Conservation (phyloP, 2,888 invertebrate genomes). For the Syritta pipiens region DNA sequence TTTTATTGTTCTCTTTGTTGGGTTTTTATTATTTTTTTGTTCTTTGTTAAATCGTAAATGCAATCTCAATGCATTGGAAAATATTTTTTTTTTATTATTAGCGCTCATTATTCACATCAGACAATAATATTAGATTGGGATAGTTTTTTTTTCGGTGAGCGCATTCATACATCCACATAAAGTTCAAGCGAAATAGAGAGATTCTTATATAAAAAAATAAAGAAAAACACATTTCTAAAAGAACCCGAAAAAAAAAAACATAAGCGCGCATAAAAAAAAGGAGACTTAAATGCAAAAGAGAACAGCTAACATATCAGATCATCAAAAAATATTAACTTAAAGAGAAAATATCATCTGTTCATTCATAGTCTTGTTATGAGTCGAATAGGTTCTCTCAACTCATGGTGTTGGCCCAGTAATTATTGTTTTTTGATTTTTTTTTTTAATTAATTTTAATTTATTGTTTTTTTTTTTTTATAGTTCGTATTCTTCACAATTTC, state of each 20-base stretch:
- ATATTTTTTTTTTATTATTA: neutral
- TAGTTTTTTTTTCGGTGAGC: neutral
- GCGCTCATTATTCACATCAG: neutral
- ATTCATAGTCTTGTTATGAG: neutral
- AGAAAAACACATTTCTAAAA: neutral
- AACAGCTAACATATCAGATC: slow-evolving; percentile 3
- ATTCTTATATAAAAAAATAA: neutral
- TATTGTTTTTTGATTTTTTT: slow-evolving; percentile 7
- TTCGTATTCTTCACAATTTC: slow-evolving; percentile 44
- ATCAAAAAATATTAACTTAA: slow-evolving; percentile 2
- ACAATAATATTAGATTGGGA: neutral
- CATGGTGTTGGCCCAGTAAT: neutral
- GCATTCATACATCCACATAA: neutral
- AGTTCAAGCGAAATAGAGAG: neutral
- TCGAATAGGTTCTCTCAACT: no score
- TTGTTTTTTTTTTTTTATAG: slow-evolving; percentile 5
- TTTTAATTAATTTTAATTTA: neutral
- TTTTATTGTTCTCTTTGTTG: neutral
- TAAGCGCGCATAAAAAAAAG: neutral
- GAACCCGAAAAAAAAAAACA: neutral
- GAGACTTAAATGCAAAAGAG: slow-evolving; percentile 43
- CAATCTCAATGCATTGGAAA: neutral
- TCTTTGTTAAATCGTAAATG: neutral
- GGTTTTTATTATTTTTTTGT: neutral
- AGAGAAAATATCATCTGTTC: neutral